Base-by-base conservation (phyloP, 92 coral and sea anemone species). In the Diadumene lineata region DNA sequence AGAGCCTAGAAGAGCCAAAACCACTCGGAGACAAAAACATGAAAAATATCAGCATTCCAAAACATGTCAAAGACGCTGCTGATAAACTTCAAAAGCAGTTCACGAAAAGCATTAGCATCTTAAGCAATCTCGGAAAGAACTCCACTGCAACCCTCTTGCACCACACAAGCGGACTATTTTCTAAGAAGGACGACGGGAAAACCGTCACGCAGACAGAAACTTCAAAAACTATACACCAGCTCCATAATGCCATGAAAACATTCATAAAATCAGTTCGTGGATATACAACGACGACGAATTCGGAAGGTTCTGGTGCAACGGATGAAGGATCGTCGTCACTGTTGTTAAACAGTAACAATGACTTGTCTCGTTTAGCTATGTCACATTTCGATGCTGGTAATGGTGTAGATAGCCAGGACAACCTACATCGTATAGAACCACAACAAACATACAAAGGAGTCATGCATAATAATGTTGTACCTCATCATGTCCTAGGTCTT, bases 381-480 rank as follows among this genome's bases (percentile, higher is more conserved):
- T 64, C 82, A 13, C 60, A 56, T 22, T 29, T 76, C 19, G 19
- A 46, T 31, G 55, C 62, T 24, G 76, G 76, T 58, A 62, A 58
- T 30, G 72, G 50, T 31, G 65, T 66, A 15, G 76, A 70, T 15
- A 71, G 34, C 21, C 43, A 32, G 18, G 92, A 82, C 31, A 78
- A 44, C 18, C 78, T 86, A 33, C 87, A 78, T 29, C 68, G 67
- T 16, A 53, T 70, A 4, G 58, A 72, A 24, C 16, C 50, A 0
- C 38, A 62, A 1, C 33, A 77, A 26, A 31, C 81, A 26, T 60
- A 63, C 21, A 56, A 69, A 17, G 68, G 79, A 24, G 84, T 79
- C n/a, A 79, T 79, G 33, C 84, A 79, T 27, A 70, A 79, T 34
- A 78, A 29, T 34, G 75, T 78, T 8, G 17, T 74, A 19, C 70